Conservation (phyloP, 1,140 invertebrate species). For the Acromyrmex heyeri region DNA sequence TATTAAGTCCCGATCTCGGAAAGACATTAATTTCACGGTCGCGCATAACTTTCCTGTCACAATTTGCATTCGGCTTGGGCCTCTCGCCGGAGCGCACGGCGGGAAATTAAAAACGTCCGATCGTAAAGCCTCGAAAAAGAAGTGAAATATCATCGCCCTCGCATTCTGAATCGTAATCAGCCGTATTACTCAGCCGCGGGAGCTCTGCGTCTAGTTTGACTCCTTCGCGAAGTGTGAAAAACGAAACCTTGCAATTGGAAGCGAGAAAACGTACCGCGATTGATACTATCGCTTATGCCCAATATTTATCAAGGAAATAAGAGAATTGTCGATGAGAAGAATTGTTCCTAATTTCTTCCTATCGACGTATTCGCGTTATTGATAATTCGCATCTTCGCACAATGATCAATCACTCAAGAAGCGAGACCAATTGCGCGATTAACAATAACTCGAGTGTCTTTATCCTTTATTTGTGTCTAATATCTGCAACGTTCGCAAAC, state of each 20-base stretch:
- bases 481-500: constrained; percentile 17
- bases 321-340: neutral
- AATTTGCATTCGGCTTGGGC: constrained; percentile 83
- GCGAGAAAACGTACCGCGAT: neutral
- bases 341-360: neutral
- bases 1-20: constrained; percentile 78
- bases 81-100: constrained; percentile 66
- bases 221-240: neutral
- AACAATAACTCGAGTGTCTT: constrained; percentile 18
- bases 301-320: neutral
- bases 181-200: constrained; percentile 25
- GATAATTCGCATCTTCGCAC: neutral
- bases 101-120: constrained; percentile 86
- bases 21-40: constrained; percentile 81
- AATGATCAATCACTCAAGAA: neutral
- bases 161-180: constrained; percentile 83
- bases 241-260: neutral
- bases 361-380: neutral
- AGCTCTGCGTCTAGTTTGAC: constrained; percentile 50
- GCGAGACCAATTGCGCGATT: constrained; percentile 4
- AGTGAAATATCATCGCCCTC: constrained; percentile 80
- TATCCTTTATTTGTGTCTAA: constrained; percentile 14
- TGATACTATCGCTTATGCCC: neutral
- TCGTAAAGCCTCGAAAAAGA: constrained; percentile 82
- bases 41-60: constrained; percentile 83